Conservation (phyloP, 2,113 vertebrate genomes). For the Arenaria interpres region DNA sequence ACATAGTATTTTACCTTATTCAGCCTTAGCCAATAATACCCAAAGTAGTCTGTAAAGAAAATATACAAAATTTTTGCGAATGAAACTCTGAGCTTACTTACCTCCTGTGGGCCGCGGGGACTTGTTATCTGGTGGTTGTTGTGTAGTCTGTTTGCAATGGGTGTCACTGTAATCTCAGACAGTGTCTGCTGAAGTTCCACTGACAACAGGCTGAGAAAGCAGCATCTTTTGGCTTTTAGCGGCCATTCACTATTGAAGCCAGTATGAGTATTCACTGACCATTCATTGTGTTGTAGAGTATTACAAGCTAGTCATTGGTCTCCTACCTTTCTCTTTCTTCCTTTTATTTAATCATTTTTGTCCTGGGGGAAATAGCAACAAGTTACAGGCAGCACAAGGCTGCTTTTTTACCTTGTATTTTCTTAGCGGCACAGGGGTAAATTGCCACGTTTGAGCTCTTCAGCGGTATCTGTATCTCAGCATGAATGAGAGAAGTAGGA, state of each 20-base stretch:
- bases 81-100: background rate
- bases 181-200: background rate
- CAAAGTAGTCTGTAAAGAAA: background rate
- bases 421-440: background rate
- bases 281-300: background rate
- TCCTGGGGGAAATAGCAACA: background rate
- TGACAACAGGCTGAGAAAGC: background rate
- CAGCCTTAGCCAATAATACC: background rate
- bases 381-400: background rate
- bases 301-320: background rate
- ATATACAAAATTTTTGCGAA: background rate
- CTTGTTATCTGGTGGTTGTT: background rate
- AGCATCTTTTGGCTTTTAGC: background rate
- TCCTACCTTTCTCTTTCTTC: background rate
- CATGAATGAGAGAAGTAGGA: background rate
- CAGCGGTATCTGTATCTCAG: background rate
- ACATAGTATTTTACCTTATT: background rate
- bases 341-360: background rate
- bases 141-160: background rate
- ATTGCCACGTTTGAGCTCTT: background rate
- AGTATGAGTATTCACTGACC: background rate
- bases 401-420: background rate
- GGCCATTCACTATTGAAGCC: background rate
- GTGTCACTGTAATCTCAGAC: background rate
- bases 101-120: rapidly evolving